Evolutionary conservation across 2,888 invertebrate species (phyloP).

Genomic region (Cyclophora punctaria): DNA sequence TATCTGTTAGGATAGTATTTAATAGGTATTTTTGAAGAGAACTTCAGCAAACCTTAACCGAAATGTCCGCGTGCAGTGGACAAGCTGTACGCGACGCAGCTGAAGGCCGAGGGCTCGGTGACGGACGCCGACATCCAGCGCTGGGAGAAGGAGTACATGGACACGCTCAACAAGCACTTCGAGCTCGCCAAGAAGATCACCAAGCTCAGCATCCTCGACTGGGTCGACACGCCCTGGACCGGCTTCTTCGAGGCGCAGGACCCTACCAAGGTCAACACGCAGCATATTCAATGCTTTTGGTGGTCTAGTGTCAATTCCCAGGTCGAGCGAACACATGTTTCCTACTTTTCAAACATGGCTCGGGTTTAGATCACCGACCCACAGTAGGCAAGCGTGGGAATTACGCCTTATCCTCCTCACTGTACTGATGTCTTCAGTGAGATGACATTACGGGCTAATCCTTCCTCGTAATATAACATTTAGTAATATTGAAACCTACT

Average conservation of each 20-base stretch:
- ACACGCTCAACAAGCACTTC: slow-evolving; percentile 57
- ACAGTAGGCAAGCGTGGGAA: too few species aligned
- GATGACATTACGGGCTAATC: too few species aligned
- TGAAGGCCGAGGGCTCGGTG: slow-evolving; percentile 83
- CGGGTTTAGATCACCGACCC: too few species aligned
- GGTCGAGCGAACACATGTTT: too few species aligned
- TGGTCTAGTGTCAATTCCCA: too few species aligned
- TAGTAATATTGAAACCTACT: too few species aligned
- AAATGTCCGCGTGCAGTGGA: slow-evolving; percentile 61
- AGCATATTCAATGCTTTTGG: too few species aligned
- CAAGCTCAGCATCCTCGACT: slow-evolving; percentile 84
- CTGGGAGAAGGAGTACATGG: slow-evolving; percentile 62
- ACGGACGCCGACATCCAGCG: slow-evolving; percentile 79
- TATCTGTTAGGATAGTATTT: neutral
- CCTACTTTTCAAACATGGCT: too few species aligned
- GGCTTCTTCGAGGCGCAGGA: slow-evolving; percentile 89
- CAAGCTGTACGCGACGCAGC: slow-evolving; percentile 81
- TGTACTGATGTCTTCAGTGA: too few species aligned
- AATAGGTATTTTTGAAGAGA: neutral
- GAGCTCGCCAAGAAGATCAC: slow-evolving; percentile 63
- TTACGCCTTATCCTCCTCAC: too few species aligned
- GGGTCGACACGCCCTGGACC: slow-evolving; percentile 98
- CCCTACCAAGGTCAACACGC: slow-evolving; percentile 75
- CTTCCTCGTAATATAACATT: too few species aligned
- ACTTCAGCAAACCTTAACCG: too few species aligned